Evolutionary conservation across 2,888 invertebrate species (phyloP).

Genomic region (Pammene fasciana): DNA sequence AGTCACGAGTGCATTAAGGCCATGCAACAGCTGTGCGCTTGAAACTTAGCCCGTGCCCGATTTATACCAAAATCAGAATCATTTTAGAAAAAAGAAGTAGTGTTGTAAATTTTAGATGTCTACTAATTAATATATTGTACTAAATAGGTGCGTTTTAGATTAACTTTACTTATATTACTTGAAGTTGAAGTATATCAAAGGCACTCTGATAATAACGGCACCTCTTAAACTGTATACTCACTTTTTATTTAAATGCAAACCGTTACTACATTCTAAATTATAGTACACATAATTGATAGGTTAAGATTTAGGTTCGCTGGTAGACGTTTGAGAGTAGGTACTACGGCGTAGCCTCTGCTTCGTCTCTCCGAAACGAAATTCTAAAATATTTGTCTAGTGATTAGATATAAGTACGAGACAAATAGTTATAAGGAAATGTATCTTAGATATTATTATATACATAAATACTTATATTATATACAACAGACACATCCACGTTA

Average conservation of each 20-base stretch:
- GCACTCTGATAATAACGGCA: conserved; percentile 54
- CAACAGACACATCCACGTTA: conserved; percentile 45
- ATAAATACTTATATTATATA: conserved; percentile 45
- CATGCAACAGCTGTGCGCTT: conserved; percentile 8
- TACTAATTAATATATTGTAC: conserved; percentile 42
- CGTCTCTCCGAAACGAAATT: conserved; percentile 78
- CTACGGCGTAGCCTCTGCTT: conserved; percentile 56
- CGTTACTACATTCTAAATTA: conserved; percentile 48
- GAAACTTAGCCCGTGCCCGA: conserved; percentile 19
- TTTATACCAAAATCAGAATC: conserved; percentile 18
- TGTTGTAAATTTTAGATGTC: conserved; percentile 48
- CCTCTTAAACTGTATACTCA: conserved; percentile 56
- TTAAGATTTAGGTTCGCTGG: conserved; percentile 55
- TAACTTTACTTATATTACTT: conserved; percentile 43
- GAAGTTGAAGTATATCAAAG: conserved; percentile 44
- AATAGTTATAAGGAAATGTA: conserved; percentile 52
- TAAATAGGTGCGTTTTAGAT: conserved; percentile 49
- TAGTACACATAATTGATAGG: conserved; percentile 44
- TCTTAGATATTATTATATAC: conserved; percentile 46
- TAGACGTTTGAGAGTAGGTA: conserved; percentile 59
- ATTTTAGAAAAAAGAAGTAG: conserved; percentile 43
- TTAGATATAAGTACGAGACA: conserved; percentile 64
- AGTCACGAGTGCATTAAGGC: neutral
- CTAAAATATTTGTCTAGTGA: conserved; percentile 75
- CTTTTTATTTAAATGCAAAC: conserved; percentile 54